phyloP scores from a whole-genome alignment of 2,113 vertebrate genomes.

The Galemys pyrenaicus region DNA sequence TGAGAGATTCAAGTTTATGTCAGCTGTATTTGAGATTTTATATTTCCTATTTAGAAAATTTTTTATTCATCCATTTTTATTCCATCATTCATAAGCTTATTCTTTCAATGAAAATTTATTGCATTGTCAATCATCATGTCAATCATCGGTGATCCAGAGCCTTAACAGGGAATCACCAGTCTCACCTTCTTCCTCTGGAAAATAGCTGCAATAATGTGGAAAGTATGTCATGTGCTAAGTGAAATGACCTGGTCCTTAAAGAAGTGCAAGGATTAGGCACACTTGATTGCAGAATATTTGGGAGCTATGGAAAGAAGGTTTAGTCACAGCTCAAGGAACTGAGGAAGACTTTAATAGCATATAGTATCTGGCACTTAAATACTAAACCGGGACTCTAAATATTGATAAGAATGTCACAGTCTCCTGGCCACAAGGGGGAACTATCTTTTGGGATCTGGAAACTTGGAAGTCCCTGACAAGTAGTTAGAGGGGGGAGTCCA shows the following conservation, averaged over 20 bases:
- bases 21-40: neutral
- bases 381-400: neutral
- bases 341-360: neutral
- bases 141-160: neutral
- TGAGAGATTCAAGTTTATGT: neutral
- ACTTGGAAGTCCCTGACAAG: too few relatives aligned
- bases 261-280: neutral
- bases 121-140: neutral
- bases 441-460: fast-evolving
- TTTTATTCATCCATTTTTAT: neutral
- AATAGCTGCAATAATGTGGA: neutral
- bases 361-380: neutral
- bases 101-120: neutral
- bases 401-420: neutral
- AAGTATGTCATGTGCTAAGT: neutral
- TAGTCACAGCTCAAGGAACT: neutral
- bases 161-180: neutral
- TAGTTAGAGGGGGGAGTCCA: too few relatives aligned
- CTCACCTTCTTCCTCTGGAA: neutral
- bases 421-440: neutral
- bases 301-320: neutral
- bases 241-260: neutral
- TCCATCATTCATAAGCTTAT: neutral
- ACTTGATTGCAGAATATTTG: neutral
- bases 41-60: neutral